Evolutionary conservation across 2,113 vertebrate genomes (phyloP).

Genomic region (Tretioscincus oriximinensis): DNA sequence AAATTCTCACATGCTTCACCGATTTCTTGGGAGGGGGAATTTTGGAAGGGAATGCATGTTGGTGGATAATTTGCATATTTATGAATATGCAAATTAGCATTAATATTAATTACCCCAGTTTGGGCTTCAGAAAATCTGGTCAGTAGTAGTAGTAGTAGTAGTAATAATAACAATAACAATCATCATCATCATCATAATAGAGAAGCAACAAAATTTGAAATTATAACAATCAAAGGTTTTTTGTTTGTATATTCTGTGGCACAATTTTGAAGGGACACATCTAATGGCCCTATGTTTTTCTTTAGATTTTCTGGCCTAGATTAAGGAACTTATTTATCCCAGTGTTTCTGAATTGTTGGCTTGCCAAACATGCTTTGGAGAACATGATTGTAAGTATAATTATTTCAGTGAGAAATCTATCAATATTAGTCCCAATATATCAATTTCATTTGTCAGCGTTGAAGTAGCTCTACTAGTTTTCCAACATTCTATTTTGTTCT

Average conservation of each 20-base stretch:
- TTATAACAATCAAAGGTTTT: not conserved
- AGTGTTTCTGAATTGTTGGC: conserved; percentile 87
- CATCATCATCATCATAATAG: no score
- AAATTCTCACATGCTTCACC: no score
- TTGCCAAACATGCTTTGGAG: conserved; percentile 85
- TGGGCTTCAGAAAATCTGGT: no score
- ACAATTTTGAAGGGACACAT: conserved; percentile 11
- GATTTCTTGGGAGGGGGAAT: no score
- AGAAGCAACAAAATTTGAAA: not conserved
- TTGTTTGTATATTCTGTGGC: not conserved
- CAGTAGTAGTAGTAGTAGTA: no score
- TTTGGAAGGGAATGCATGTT: no score
- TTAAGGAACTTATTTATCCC: conserved; percentile 84
- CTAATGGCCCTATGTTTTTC: conserved; percentile 46
- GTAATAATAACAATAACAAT: no score
- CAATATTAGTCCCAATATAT: conserved; percentile 1
- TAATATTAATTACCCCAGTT: no score
- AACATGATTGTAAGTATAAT: conserved; percentile 85
- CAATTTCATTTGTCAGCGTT: not conserved
- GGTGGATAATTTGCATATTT: no score
- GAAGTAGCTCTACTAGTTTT: not conserved
- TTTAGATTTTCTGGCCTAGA: conserved; percentile 82
- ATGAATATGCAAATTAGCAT: no score
- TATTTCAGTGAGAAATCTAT: not conserved
- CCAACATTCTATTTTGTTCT: conserved; percentile 1